A percentile compares a stretch with the other conserved stretches of the same genome.
Conservation (phyloP, 1,140 invertebrate genomes). For the Drosophila lacteicornis region DNA sequence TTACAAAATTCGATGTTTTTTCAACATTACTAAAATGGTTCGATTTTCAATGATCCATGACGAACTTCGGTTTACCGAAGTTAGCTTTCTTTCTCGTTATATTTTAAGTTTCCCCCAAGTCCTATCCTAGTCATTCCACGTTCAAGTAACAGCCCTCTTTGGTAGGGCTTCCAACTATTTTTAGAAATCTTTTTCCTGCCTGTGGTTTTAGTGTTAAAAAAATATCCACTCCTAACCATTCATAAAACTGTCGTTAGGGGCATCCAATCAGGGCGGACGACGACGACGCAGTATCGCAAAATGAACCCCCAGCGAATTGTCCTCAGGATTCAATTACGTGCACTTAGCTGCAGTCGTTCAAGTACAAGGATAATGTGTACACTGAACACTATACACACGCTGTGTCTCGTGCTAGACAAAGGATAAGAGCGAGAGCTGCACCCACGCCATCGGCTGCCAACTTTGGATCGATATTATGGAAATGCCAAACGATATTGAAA, state of each 20-base stretch:
- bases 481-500: slow-evolving; percentile 81
- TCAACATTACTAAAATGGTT: too few species aligned
- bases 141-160: too few species aligned
- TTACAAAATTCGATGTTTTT: too few species aligned
- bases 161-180: neutral
- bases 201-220: slow-evolving; percentile 14
- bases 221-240: slow-evolving; percentile 14
- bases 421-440: slow-evolving; percentile 33
- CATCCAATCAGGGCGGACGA: slow-evolving; percentile 40
- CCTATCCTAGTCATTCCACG: too few species aligned
- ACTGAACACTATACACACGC: slow-evolving; percentile 15
- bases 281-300: slow-evolving; percentile 38
- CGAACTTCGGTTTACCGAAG: too few species aligned
- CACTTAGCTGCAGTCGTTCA: slow-evolving; percentile 76
- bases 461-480: slow-evolving; percentile 74
- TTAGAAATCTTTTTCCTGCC: neutral
- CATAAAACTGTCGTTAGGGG: slow-evolving; percentile 54
- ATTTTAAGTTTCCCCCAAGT: too few species aligned
- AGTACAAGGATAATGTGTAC: slow-evolving; percentile 76
- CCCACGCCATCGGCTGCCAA: slow-evolving; percentile 34
- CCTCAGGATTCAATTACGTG: slow-evolving; percentile 72
- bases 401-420: slow-evolving; percentile 21
- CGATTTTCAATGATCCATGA: too few species aligned
- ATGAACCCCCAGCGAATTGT: slow-evolving; percentile 37
- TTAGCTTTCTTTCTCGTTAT: too few species aligned